Base-by-base conservation (phyloP, 2,797 vertebrate species). In the Clamator glandarius region DNA sequence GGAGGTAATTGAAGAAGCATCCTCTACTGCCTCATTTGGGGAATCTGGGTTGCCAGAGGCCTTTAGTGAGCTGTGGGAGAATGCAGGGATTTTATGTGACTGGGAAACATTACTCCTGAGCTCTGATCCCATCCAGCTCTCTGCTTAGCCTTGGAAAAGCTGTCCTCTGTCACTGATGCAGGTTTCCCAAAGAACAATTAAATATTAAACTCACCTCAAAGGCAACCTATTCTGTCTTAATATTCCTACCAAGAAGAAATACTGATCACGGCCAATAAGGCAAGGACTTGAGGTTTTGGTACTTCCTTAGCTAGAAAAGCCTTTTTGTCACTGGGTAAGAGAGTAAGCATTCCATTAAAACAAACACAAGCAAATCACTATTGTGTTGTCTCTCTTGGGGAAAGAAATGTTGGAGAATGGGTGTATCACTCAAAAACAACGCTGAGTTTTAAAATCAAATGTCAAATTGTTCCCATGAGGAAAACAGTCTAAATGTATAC, bases 1-100 rank as follows among this genome's bases (percentile, higher is more conserved):
- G 85, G 79, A 94, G 91, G 41, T 67, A 66, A 88, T 89, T 90
- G 90, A 94, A 81, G 84, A 74, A 89, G 52, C 62, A 90, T 75
- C 67, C 62, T 92, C 69, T 77, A 4, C 42, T 72, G 77, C 54
- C 33, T 92, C 44, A 4, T 78, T 54, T 81, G 26, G 87, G 79
- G 63, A 61, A 75, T 88, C 90, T 2, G 6, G 62, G 59, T 84
- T 94, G 76, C 73, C 67, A 69, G 89, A 42, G 69, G 83, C 84
- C 33, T 79, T 86, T 42, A 86, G 36, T 28, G 59, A 79, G 66
- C 48, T 73, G 80, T 41, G 84, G 67, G 55, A 76, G 41, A 81
- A 63, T 93, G 48, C 25, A 69, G 29, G 52, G 21, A 44, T 73
- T 0, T 0, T 18, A 3, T 66, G 67, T 87, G 76, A n/a, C 66